These are phyloP conservation scores for Lucilia sericata DNA, from an alignment of 1,140 invertebrate species.

Conservation along the genomic window DNA sequence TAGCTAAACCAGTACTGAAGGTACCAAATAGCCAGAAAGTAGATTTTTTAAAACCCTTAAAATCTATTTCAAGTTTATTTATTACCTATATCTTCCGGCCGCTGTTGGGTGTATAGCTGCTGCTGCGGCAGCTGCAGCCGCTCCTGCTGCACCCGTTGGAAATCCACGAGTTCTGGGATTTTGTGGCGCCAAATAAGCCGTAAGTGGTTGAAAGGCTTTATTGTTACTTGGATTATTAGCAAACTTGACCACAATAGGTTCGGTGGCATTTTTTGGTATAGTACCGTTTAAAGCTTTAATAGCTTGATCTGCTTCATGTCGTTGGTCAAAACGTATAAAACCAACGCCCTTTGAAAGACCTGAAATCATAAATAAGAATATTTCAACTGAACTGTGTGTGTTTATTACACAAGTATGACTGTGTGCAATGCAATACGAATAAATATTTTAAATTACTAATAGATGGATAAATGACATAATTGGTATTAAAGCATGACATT, in stretches of 20 bases:
- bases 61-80: not conserved
- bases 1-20: no score
- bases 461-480: no score
- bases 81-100: slow-evolving; percentile 91
- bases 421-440: no score
- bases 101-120: slow-evolving; percentile 85
- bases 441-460: no score
- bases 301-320: slow-evolving; percentile 95
- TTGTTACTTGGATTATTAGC: slow-evolving; percentile 98
- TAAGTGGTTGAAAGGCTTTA: slow-evolving; percentile 90
- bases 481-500: no score
- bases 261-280: slow-evolving; percentile 94
- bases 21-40: no score
- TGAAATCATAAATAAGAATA: slow-evolving; percentile 57
- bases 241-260: slow-evolving; percentile 99
- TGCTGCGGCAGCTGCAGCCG: slow-evolving; percentile 71
- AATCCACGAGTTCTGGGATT: slow-evolving; percentile 77
- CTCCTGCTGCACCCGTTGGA: slow-evolving; percentile 78
- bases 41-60: no score
- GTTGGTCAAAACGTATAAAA: slow-evolving; percentile 98
- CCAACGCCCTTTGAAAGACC: slow-evolving; percentile 99
- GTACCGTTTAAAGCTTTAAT: slow-evolving; percentile 98
- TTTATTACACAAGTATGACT: no score
- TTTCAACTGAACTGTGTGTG: no score
- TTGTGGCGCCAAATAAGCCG: slow-evolving; percentile 90